phyloP scores from a whole-genome alignment of 2,797 vertebrate species.

The Leucoraja ocellata region DNA sequence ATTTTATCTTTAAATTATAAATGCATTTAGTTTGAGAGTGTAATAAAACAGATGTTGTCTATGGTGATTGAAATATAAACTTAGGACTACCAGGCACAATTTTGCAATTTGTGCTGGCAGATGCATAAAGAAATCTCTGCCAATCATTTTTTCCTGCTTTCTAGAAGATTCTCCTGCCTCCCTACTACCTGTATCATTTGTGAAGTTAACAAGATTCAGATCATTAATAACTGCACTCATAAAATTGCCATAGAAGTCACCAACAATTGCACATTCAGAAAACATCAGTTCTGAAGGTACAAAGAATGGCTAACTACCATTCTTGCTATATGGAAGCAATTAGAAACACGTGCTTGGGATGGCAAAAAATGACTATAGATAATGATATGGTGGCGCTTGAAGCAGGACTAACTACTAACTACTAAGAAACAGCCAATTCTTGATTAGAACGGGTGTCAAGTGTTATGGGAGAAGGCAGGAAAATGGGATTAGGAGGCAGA shows the following conservation, averaged over 20 bases:
- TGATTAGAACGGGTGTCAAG: too few species aligned
- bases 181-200: background rate
- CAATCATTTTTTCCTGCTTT: background rate
- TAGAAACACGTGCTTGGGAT: background rate
- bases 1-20: background rate
- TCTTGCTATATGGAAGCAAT: background rate
- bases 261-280: background rate
- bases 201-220: background rate
- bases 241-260: background rate
- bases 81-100: background rate
- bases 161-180: background rate
- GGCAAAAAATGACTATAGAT: background rate
- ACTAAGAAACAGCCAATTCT: too few species aligned
- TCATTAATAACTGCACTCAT: background rate
- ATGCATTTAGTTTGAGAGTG: background rate
- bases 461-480: too few species aligned
- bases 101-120: background rate
- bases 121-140: background rate
- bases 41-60: background rate
- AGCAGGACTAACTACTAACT: too few species aligned
- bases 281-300: background rate
- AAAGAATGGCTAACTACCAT: background rate
- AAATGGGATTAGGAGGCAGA: too few species aligned
- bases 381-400: background rate
- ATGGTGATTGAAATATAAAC: background rate